These are phyloP conservation scores for Acanthosepion esculentum DNA, from an alignment of 2,888 invertebrate species.

Conservation along the genomic window DNA sequence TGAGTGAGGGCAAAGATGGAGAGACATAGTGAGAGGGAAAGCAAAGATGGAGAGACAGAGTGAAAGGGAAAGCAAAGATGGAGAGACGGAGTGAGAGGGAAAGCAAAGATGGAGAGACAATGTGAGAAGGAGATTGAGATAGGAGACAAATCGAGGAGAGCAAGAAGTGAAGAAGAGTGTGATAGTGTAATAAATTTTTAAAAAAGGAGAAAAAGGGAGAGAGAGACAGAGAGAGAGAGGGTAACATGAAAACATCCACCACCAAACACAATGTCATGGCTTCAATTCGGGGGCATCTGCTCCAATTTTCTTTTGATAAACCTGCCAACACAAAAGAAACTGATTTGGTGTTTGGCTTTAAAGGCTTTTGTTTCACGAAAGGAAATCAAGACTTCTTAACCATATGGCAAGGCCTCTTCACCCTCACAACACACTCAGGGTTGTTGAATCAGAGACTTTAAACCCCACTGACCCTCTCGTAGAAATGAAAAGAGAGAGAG, in stretches of 20 bases:
- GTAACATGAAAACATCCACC: not conserved
- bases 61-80: not conserved
- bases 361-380: not conserved
- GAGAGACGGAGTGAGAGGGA: not conserved
- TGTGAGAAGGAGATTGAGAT: not conserved
- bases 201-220: not conserved
- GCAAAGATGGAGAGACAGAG: not conserved
- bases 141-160: not conserved
- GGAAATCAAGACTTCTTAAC: not conserved
- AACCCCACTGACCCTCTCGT: not conserved
- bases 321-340: constrained; percentile 5
- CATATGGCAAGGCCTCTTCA: not conserved
- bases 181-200: not conserved
- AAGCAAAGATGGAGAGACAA: too few relatives aligned
- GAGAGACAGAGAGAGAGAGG: too few relatives aligned
- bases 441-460: not conserved
- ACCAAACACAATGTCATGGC: not conserved
- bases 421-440: not conserved
- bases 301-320: not conserved
- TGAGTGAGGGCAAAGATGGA: not conserved
- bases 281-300: not conserved
- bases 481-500: not conserved
- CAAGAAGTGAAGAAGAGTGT: not conserved
- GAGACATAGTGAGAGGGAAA: not conserved
- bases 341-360: not conserved